phyloP scores from a whole-genome alignment of 2,888 invertebrate genomes.

The Adelognathus sp. region DNA sequence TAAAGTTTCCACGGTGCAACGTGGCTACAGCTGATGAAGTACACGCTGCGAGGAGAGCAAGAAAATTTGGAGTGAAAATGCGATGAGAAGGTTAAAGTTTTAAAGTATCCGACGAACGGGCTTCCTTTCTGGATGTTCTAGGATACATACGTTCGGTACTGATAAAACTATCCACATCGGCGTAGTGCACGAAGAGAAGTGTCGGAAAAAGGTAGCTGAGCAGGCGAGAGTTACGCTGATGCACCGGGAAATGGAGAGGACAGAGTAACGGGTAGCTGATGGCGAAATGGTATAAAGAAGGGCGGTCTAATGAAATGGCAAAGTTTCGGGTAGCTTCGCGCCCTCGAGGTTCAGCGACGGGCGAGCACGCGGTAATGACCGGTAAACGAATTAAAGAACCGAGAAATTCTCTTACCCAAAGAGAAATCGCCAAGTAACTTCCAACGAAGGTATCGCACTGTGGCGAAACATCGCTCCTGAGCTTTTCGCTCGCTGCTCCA shows the following conservation, averaged over 20 bases:
- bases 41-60: neutral
- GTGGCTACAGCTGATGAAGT: too few species aligned
- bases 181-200: neutral
- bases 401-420: conserved; percentile 69
- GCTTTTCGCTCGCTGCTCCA: neutral
- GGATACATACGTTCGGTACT: neutral
- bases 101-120: conserved; percentile 5
- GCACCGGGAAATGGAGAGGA: conserved; percentile 67
- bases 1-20: neutral
- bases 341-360: conserved; percentile 55
- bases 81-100: conserved; percentile 19
- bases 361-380: conserved; percentile 70
- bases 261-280: conserved; percentile 78
- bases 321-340: conserved; percentile 73
- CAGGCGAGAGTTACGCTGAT: conserved; percentile 41
- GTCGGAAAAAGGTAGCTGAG: conserved; percentile 28
- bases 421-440: conserved; percentile 66
- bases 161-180: neutral
- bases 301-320: conserved; percentile 78
- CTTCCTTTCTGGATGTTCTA: neutral
- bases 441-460: conserved; percentile 67
- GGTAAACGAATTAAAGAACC: conserved; percentile 79
- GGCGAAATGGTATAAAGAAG: conserved; percentile 64
- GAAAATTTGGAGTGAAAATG: neutral
- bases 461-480: conserved; percentile 31